A percentile compares a stretch with the other conserved stretches of the same genome.
Evolutionary conservation across 2,888 invertebrate species (phyloP).

Genomic region (Brenthis daphne): DNA sequence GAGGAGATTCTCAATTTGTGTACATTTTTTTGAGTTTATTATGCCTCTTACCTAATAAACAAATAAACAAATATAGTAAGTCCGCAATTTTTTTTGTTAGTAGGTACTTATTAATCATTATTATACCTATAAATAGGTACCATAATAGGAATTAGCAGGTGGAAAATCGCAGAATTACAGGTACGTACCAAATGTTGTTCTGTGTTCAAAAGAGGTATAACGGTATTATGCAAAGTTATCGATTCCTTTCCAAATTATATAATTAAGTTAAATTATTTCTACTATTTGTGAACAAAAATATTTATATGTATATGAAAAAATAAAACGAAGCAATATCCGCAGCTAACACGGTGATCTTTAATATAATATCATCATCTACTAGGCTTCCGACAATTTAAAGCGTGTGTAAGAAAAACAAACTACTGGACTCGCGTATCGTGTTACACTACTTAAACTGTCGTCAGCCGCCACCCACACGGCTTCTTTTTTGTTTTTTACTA

Average conservation of each 20-base stretch:
- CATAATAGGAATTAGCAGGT: too few relatives aligned
- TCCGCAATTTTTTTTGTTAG: too few relatives aligned
- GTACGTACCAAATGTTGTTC: too few relatives aligned
- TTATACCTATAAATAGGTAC: too few relatives aligned
- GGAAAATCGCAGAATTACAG: too few relatives aligned
- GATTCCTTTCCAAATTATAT: neutral
- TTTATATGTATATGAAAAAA: neutral
- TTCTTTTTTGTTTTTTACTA: conserved; percentile 63
- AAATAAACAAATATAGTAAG: too few relatives aligned
- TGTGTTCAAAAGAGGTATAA: too few relatives aligned
- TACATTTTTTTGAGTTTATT: too few relatives aligned
- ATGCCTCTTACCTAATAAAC: too few relatives aligned
- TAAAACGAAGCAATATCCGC: conserved; percentile 1
- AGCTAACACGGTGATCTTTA: conserved; percentile 20
- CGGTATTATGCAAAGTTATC: neutral
- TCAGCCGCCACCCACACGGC: conserved; percentile 76
- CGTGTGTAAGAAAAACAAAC: conserved; percentile 70
- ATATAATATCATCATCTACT: conserved; percentile 60
- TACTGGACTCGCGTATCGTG: conserved; percentile 67
- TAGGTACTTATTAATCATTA: too few relatives aligned
- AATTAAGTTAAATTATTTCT: neutral
- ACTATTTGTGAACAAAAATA: neutral
- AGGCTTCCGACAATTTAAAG: conserved; percentile 68
- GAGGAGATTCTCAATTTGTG: too few relatives aligned
- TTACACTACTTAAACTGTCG: conserved; percentile 81